Base-by-base conservation (phyloP, 2,888 invertebrate genomes). In the Flexamia atlantica region DNA sequence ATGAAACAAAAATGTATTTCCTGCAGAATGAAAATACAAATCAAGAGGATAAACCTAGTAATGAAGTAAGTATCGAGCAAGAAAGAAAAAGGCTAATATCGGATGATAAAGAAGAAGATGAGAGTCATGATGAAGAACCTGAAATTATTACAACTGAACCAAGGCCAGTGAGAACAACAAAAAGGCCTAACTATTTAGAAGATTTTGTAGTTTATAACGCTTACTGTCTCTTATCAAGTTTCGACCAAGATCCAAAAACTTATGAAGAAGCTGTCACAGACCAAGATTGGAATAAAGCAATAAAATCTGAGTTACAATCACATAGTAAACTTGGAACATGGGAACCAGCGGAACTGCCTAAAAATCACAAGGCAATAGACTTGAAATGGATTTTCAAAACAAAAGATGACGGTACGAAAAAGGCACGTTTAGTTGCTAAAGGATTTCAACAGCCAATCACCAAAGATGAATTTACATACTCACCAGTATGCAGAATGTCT, bases 391-490 rank as follows among this genome's bases (percentile, higher is more conserved):
- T 85, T 20, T 86, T 84, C 74, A 70, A 64, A 46, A 80, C 64
- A 5, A 85, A 85, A 82, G 83, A 79, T 32, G 84, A 86, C 57
- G 83, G 82, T 0, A 50, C 82, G 4, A 83, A 83, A 32, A 86
- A 85, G 46, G 86, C 85, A 0, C 40, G 86, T 30, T 76, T 86
- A 2, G 85, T 86, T 12, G 84, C 86, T 25, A 82, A 83, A 68
- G 85, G 85, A 28, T 86, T 85, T 81, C 83, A 83, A 42, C 64
- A 83, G 42, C 70, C 83, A 68, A 46, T 23, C 3, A 20, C 10
- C 1, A 23, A 23, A 0, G 32, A 57, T 80, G 57, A 80, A 32
- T 30, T 30, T 17, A 30, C 80, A 25, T 60, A 64, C 28, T 32
- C 81, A 7, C 81, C 81, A 40, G 64, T 81, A 9, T 81, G 81